Percentiles rank a stretch among this genome's conserved stretches.
phyloP scores from a whole-genome alignment of 2,113 vertebrate species.

The Saimiri boliviensis region DNA sequence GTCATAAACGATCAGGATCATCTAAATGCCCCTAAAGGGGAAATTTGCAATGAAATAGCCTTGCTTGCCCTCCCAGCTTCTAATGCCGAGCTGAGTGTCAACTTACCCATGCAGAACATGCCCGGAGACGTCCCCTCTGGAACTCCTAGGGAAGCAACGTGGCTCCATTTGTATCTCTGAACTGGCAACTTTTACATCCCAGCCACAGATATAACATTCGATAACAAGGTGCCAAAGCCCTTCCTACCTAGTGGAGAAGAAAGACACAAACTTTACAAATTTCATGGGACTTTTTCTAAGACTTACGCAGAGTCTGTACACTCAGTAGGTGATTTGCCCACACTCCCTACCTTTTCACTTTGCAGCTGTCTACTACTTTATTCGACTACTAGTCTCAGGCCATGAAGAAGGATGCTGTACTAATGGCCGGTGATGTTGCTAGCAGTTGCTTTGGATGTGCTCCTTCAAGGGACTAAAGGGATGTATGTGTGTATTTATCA shows the following conservation, averaged over 20 bases:
- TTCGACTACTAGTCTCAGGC: too few relatives aligned
- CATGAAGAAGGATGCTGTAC: background rate
- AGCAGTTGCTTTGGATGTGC: too few relatives aligned
- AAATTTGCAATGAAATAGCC: background rate
- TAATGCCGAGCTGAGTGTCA: background rate
- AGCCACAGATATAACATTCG: background rate
- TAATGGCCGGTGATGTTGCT: too few relatives aligned
- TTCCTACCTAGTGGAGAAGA: background rate
- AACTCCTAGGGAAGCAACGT: accelerated
- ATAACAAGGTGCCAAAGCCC: background rate
- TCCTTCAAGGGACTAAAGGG: background rate
- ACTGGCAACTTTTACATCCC: background rate
- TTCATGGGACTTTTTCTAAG: background rate
- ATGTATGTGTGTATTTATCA: background rate
- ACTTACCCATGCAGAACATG: background rate
- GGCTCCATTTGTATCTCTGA: background rate
- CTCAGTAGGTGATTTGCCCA: background rate
- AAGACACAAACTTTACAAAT: background rate
- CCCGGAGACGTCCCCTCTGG: background rate
- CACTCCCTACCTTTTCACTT: too few relatives aligned
- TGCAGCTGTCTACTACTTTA: background rate
- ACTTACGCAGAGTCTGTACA: background rate
- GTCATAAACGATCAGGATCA: background rate
- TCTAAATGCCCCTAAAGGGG: background rate
- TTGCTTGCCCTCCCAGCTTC: background rate